Base-by-base conservation (phyloP, 2,888 invertebrate genomes). In the Napeogenes sylphis region DNA sequence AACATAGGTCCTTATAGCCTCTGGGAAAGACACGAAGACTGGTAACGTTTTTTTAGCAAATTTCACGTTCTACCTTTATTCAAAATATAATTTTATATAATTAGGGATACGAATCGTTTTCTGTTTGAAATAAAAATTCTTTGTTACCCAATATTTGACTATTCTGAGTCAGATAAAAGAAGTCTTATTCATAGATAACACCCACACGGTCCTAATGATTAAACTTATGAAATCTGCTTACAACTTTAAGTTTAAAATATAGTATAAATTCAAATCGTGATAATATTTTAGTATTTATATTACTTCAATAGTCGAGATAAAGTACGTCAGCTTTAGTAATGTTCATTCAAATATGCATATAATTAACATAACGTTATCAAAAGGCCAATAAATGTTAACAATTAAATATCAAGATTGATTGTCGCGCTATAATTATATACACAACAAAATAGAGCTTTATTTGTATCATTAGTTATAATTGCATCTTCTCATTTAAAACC, bases 1-100 rank as follows among this genome's bases (percentile, higher is more conserved):
- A 58, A 64, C 58, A 64, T 61, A 62, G 62, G 64, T 68, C 64
- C 63, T 61, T 63, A 51, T 55, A 66, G 65, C 67, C 66, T 63
- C 60, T 55, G 61, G 67, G 56, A 58, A 65, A 60, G 54, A 58
- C 59, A 61, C 56, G 64, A 58, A 55, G 66, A 62, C 62, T 64
- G 61, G 55, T 54, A 59, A 62, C 53, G 60, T 65, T 67, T 64
- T 59, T 63, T 61, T 56, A 68, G 55, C 47, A 57, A 60, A 56
- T 59, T 64, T 46, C 42, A 46, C 55, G 21, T 47, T n/a, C 14
- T 21, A 10, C 4, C 21, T 10, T 51, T 51, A 10, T 10, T 10
- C 3, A 42, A 51, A 30, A 51, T 51, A 51, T 30, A 51, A 51
- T 51, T 21, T 51, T 30, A 51, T 51, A 30, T 21, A 2, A 2